A percentile compares a stretch with the other conserved stretches of the same genome.
phyloP scores from a whole-genome alignment of 1,140 invertebrate genomes.

The Vollenhovia emeryi region DNA sequence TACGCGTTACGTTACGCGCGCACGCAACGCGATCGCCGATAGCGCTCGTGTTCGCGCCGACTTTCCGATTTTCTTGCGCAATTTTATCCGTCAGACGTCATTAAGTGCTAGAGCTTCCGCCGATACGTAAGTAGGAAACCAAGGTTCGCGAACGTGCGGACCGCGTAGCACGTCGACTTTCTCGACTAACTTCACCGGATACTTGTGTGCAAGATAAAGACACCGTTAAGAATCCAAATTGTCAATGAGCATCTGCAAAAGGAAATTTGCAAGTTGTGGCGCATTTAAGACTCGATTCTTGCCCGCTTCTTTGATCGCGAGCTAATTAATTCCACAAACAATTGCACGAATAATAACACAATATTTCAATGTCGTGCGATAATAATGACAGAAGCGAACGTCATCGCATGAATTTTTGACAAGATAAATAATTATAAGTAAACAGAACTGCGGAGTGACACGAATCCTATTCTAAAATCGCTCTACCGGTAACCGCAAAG shows the following conservation, averaged over 20 bases:
- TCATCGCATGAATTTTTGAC: background rate
- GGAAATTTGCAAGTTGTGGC: background rate
- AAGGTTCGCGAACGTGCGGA: background rate
- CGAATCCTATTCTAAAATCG: background rate
- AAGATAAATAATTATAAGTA: background rate
- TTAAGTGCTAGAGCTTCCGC: background rate
- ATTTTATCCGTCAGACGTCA: slow-evolving; percentile 1
- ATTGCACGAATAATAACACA: background rate
- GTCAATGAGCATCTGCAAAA: background rate
- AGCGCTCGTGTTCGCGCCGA: background rate
- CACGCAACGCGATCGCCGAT: background rate
- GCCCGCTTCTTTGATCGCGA: background rate
- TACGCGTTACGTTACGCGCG: background rate
- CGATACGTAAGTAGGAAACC: background rate
- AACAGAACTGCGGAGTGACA: background rate
- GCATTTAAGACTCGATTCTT: background rate
- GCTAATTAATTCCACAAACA: background rate
- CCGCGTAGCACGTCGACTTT: background rate
- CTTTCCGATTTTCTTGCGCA: background rate
- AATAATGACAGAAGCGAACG: background rate
- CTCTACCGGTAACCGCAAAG: background rate
- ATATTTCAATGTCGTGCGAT: background rate
- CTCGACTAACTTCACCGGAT: background rate
- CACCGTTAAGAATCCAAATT: background rate
- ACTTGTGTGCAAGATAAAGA: slow-evolving; percentile 2